Conservation (phyloP, 2,888 invertebrate species). For the Himalopsyche tibetana region DNA sequence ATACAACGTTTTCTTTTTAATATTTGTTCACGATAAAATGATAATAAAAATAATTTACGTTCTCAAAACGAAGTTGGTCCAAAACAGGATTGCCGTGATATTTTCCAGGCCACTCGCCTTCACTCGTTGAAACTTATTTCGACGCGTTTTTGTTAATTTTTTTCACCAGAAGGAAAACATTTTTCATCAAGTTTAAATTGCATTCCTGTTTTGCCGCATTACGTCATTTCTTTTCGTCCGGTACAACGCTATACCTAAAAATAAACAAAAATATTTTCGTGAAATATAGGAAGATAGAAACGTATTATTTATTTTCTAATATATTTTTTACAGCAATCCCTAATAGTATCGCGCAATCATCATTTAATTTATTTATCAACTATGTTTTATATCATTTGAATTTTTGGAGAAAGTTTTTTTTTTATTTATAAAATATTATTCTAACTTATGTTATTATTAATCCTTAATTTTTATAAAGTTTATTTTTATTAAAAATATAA, state of each 20-base stretch:
- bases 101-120: slow-evolving; percentile 59
- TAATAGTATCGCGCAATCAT: neutral
- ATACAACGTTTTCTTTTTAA: too few relatives aligned
- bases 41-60: slow-evolving; percentile 58
- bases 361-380: neutral
- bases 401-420: too few relatives aligned
- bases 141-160: slow-evolving; percentile 60
- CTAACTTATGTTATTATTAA: too few relatives aligned
- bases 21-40: neutral
- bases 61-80: slow-evolving; percentile 56
- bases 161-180: slow-evolving; percentile 62
- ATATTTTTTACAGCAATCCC: neutral
- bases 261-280: slow-evolving; percentile 46
- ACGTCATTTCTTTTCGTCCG: slow-evolving; percentile 61
- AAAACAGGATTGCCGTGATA: slow-evolving; percentile 60
- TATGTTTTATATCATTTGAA: too few relatives aligned
- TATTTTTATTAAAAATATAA: too few relatives aligned
- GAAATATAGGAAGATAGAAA: slow-evolving; percentile 54
- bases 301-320: slow-evolving; percentile 41
- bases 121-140: slow-evolving; percentile 59
- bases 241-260: slow-evolving; percentile 39
- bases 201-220: slow-evolving; percentile 65
- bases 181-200: slow-evolving; percentile 66
- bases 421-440: too few relatives aligned
- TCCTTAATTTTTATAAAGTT: too few relatives aligned